These are phyloP conservation scores for Pachyuromys duprasi DNA, from an alignment of 2,797 vertebrate species.

Conservation along the genomic window DNA sequence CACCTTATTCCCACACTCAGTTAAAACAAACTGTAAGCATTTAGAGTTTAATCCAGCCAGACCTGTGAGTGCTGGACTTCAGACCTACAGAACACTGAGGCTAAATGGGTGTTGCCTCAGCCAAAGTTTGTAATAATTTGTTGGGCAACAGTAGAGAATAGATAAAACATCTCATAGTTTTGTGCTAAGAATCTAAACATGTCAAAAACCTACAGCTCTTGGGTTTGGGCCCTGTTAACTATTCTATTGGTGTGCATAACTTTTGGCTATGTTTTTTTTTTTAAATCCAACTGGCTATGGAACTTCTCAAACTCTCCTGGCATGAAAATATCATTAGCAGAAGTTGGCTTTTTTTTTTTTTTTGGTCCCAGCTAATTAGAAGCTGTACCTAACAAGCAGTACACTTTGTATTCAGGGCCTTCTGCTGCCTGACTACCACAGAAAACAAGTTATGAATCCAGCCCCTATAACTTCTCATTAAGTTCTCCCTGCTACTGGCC, in stretches of 20 bases:
- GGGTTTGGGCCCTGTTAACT: not conserved
- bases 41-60: not conserved
- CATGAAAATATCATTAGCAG: constrained; percentile 76
- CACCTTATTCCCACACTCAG: not conserved
- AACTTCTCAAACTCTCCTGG: constrained; percentile 69
- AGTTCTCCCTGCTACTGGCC: constrained; percentile 59
- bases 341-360: not conserved
- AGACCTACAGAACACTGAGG: not conserved
- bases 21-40: not conserved
- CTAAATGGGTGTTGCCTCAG: not conserved
- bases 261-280: not conserved
- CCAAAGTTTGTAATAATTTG: not conserved
- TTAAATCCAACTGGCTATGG: not conserved
- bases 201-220: not conserved
- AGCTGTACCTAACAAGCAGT: constrained; percentile 43
- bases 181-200: not conserved
- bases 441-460: constrained; percentile 66
- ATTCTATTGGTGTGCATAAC: not conserved
- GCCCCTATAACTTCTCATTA: constrained; percentile 71
- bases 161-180: accelerated
- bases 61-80: accelerated
- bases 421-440: constrained; percentile 57
- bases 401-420: not conserved
- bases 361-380: constrained; percentile 68
- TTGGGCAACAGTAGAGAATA: not conserved